Evolutionary conservation across 2,113 vertebrate genomes (phyloP), one percentile per base, ranked within the genome.

Genomic region (Mormyrus iriodes): DNA sequence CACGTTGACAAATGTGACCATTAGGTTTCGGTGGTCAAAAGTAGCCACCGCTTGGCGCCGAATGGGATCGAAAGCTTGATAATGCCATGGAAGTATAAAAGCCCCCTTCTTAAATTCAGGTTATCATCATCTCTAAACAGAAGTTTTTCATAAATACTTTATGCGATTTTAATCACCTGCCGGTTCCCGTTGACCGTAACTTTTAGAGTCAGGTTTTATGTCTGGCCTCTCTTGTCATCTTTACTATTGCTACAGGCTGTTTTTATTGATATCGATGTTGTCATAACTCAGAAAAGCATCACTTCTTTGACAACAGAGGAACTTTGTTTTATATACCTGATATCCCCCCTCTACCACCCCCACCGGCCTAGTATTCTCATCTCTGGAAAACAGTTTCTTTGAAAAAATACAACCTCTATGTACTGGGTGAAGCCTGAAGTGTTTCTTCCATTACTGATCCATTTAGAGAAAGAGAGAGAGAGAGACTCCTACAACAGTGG

Each of bases 1-100:
- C 39, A 82, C 52, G 46, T 55, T 84, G 65, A 89, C 51, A 89
- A 89, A 89, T 49, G 79, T 12, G 82, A 10, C 55, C 79, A 89
- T 89, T 84, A 89, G 19, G 73, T 89, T 46, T 58, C 21, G 12
- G 51, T 73, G 51, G 35, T 82, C 48, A 89, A 46, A 58, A 5
- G 21, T n/a, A 13, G 79, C 21, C 79, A 0, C 51, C 35, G 9
- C 52, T 84, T 35, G 17, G n/a, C 24, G 31, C n/a, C 3, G 35
- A 46, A 88, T 4, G 1, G 69, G 49, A 65, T 8, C 53, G 69
- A 82, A 52, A 88, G 19, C 19, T 39, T 5, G 21, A 83, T 53
- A 88, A 55, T 52, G 51, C 4, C 51, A 44, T 6, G 17, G 5
- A 69, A 46, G 87, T 44, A 46, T 73, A 24, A 17, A 61, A 87